Percentiles rank a stretch among this genome's conserved stretches.
Evolutionary conservation across 2,888 invertebrate genomes (phyloP).

Genomic region (Epirrita christyi): DNA sequence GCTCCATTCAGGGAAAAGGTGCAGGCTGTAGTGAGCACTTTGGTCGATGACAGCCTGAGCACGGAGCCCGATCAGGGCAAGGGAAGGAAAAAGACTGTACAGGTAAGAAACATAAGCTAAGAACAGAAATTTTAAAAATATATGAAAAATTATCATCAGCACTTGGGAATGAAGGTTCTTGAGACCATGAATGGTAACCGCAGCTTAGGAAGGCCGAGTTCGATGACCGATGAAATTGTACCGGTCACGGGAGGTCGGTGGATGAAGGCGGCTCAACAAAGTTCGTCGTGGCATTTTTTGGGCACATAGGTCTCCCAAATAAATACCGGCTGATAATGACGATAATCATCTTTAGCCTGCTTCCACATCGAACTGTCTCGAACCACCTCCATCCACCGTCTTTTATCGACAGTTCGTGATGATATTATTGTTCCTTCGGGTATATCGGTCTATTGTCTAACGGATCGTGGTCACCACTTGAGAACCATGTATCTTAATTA

Average conservation of each 20-base stretch:
- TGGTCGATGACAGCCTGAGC: constrained; percentile 87
- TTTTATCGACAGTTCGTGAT: neutral
- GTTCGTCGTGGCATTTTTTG: no score
- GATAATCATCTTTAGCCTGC: no score
- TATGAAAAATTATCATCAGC: no score
- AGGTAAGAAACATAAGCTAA: constrained; percentile 65
- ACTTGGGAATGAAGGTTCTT: no score
- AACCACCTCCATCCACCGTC: neutral
- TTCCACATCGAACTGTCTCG: no score
- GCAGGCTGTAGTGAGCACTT: constrained; percentile 82
- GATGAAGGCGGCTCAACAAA: no score
- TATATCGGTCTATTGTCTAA: neutral
- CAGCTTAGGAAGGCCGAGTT: no score
- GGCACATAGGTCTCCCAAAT: no score
- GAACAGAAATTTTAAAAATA: no score
- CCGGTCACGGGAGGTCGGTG: neutral
- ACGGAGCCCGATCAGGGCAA: constrained; percentile 88
- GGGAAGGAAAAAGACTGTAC: constrained; percentile 89
- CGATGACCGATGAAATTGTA: neutral
- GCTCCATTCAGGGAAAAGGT: constrained; percentile 86
- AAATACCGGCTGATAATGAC: no score
- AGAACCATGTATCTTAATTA: neutral
- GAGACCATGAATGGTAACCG: no score
- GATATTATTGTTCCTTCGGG: neutral
- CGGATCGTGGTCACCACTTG: neutral